Conservation (phyloP, 1,140 invertebrate species). For the Lordiphosa clarofinis region DNA sequence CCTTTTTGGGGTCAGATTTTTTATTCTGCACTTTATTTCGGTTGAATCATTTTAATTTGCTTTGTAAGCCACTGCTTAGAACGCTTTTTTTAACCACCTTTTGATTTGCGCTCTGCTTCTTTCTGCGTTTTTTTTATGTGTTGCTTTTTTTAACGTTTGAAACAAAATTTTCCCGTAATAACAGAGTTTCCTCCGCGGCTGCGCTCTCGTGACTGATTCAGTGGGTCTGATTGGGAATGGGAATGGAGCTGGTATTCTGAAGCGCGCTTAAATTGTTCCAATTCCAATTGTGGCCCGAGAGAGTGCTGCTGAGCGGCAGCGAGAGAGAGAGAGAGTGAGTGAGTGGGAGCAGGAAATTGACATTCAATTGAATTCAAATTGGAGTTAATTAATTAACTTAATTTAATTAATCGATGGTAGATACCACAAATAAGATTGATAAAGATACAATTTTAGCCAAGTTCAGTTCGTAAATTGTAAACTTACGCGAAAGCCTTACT, state of each 20-base stretch:
- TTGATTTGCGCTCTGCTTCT: conserved; percentile 1
- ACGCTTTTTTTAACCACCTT: conserved; percentile 19
- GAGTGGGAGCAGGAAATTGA: conserved; percentile 15
- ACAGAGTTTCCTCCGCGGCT: conserved; percentile 45
- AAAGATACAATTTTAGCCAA: too few species aligned
- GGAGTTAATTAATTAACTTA: conserved; percentile 34
- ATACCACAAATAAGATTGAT: too few species aligned
- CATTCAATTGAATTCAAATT: conserved; percentile 52
- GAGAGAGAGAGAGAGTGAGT: neutral
- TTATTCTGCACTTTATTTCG: conserved; percentile 16
- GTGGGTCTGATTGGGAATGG: conserved; percentile 26
- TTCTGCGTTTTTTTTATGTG: conserved; percentile 7
- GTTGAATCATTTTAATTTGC: conserved; percentile 33
- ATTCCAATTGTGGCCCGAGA: conserved; percentile 1
- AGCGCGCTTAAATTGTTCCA: conserved; percentile 1
- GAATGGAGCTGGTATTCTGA: conserved; percentile 15
- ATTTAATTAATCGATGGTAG: too few species aligned
- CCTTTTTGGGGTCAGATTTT: neutral
- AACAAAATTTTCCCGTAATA: conserved; percentile 28
- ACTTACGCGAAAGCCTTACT: too few species aligned
- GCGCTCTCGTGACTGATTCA: conserved; percentile 46
- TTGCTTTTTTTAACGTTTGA: conserved; percentile 14
- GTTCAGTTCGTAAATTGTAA: too few species aligned
- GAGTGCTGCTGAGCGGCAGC: too few species aligned
- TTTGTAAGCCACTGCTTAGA: conserved; percentile 4